Base-by-base conservation (phyloP, 2,888 invertebrate species). In the Tiliacea citrago region DNA sequence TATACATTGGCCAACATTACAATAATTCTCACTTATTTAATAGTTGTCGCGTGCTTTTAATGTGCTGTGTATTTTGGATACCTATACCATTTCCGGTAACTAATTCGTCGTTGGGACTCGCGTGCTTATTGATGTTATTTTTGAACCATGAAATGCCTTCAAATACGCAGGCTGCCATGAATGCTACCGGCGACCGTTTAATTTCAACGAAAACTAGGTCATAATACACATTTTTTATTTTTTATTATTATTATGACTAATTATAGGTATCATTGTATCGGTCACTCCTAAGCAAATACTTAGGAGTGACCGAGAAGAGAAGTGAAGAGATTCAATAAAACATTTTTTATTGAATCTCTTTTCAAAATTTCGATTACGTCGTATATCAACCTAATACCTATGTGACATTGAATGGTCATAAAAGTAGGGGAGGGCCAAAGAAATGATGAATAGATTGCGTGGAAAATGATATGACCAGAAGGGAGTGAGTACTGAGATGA, bases 121-220 rank as follows among this genome's bases (percentile, higher is more conserved):
- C 90, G 90, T 91, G 90, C 79, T 84, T 82, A 85, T 85, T 85
- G 81, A 82, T 81, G 83, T 83, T 85, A 87, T 88, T 87, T 88
- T 80, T 84, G 70, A 80, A 88, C 76, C 88, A 87, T 87, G 83
- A 84, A 84, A 88, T 84, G 65, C 76, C 67, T 74, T 73, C 72
- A 75, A 82, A 86, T 84, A 82, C 82, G 76, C 79, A 86, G 82
- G 62, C 73, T 73, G 55, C 71, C 79, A 82, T 75, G 70, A 68
- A 82, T 74, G 79, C 81, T 79, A 79, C 70, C 72, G 81, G 61
- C 68, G 72, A 77, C 75, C 74, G 75, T 77, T 79, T 70, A 81
- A 78, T 85, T 88, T 72, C 66, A 68, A 84, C 73, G 65, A 85
- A 55, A 90, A 89, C 84, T 87, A 87, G 88, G 90, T 86, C 90